phyloP scores from a whole-genome alignment of 2,888 invertebrate genomes.

The Meteorus cinctellus region DNA sequence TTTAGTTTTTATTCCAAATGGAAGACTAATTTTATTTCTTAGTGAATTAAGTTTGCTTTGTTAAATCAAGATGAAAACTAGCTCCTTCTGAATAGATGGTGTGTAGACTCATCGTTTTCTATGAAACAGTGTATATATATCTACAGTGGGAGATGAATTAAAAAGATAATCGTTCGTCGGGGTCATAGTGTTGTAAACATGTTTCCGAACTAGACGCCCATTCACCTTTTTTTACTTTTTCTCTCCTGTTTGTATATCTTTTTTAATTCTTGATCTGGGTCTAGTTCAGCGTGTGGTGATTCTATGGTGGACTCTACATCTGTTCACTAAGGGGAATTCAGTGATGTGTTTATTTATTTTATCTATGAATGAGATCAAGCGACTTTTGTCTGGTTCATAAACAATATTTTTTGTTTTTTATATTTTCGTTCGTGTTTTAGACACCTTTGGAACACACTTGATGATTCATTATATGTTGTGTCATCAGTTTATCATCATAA shows the following conservation, averaged over 20 bases:
- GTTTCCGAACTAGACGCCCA: slow-evolving; percentile 26
- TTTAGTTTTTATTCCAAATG: no score
- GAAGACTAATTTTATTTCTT: no score
- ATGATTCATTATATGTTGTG: slow-evolving; percentile 1
- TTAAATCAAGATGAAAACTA: background rate
- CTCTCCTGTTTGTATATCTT: slow-evolving; percentile 4
- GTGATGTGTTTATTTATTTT: slow-evolving; percentile 24
- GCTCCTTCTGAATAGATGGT: background rate
- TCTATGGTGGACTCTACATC: background rate
- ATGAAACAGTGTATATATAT: background rate
- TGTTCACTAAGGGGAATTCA: slow-evolving; percentile 10
- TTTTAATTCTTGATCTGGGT: slow-evolving; percentile 6
- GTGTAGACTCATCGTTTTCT: slow-evolving; percentile 20
- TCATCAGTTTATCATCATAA: background rate
- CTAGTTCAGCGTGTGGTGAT: background rate
- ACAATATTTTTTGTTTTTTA: slow-evolving; percentile 22
- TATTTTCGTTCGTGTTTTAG: background rate
- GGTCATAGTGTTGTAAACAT: slow-evolving; percentile 28
- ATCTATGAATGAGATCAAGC: background rate
- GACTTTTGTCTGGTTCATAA: slow-evolving; percentile 9
- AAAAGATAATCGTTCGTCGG: slow-evolving; percentile 5
- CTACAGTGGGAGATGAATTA: background rate
- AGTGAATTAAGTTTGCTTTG: no score
- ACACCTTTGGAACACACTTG: slow-evolving; percentile 14
- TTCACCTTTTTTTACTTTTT: slow-evolving; percentile 33